A percentile compares a stretch with the other conserved stretches of the same genome.
Evolutionary conservation across 2,888 invertebrate genomes (phyloP).

Genomic region (Stenoptilia bipunctidactyla): DNA sequence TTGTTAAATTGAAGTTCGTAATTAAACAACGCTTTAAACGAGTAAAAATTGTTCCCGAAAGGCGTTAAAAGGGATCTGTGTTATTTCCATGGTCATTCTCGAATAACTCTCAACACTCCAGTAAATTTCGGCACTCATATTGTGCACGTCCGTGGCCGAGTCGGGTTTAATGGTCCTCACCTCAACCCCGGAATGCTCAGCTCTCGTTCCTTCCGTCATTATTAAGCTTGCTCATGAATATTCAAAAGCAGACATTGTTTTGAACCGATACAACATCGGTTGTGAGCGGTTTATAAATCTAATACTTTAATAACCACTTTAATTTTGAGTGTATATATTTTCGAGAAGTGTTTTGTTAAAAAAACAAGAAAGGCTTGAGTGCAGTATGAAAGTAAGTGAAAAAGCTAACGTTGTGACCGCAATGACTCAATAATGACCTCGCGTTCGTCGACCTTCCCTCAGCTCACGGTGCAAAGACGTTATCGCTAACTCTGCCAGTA

Average conservation of each 20-base stretch:
- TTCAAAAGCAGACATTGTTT: slow-evolving; percentile 30
- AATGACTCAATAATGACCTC: slow-evolving; percentile 43
- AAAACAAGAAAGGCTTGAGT: slow-evolving; percentile 3
- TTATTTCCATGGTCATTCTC: background rate
- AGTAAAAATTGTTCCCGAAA: background rate
- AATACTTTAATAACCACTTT: too few relatives aligned
- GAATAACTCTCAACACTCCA: slow-evolving; percentile 18
- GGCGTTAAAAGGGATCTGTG: slow-evolving; percentile 16
- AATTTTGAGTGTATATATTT: too few relatives aligned
- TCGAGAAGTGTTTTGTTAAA: slow-evolving; percentile 14
- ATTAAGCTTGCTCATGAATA: slow-evolving; percentile 33
- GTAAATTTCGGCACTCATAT: slow-evolving; percentile 26
- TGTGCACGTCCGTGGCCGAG: slow-evolving; percentile 2
- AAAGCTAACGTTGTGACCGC: background rate
- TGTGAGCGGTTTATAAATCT: too few relatives aligned
- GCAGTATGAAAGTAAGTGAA: too few relatives aligned
- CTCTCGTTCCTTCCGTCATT: slow-evolving; percentile 31
- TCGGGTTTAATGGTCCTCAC: slow-evolving; percentile 26
- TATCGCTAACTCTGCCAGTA: slow-evolving; percentile 19
- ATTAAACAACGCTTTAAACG: too few relatives aligned
- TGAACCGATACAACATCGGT: slow-evolving; percentile 8
- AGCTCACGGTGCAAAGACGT: slow-evolving; percentile 36
- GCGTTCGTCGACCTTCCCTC: slow-evolving; percentile 53
- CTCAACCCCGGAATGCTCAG: slow-evolving; percentile 24
- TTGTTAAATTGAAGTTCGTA: too few relatives aligned